Evolutionary conservation across 2,888 invertebrate genomes (phyloP), one percentile per base, ranked within the genome.

Genomic region (Machimus rusticus): DNA sequence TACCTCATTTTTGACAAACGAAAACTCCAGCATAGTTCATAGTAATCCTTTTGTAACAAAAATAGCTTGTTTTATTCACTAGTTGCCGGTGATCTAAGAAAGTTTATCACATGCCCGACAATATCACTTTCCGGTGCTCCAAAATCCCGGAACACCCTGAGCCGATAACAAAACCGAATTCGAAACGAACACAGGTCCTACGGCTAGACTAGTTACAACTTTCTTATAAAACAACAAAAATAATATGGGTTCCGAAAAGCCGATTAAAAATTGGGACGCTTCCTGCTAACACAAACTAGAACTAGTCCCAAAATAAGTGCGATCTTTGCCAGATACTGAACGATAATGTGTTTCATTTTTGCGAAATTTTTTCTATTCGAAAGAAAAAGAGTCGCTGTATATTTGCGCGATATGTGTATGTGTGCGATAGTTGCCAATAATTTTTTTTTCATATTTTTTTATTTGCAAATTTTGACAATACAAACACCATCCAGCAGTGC

Each of bases 231-330:
- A 9, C 28, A 66, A 66, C 23, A 55, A 19, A 19, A 55, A n/a
- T 19, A 66, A 66, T 66, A 66, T 23, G 23, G 23, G 23, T 66
- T 66, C 66, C 23, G 28, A 28, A 28, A 23, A 23, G 28, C 23
- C 12, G 66, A 66, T 66, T 3, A 66, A 12, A 66, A 66, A 66
- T 23, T 28, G 9, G 23, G 66, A 66, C 66, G 66, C 23, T 66
- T 66, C 66, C 12, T 66, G 23, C 66, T 66, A 23, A 66, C 66
- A 66, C 66, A 9, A 66, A 28, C 66, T 66, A 66, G 66, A 66
- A 66, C 66, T 66, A 57, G 88, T 86, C 85, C 81, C 46, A 78
- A 88, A 88, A 87, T 87, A 88, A 88, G 87, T 87, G 82, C 88
- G 86, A 77, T 86, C 82, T 88, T 84, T 77, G 77, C 78, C 78